Evolutionary conservation across 2,113 vertebrate genomes (phyloP).

Genomic region (Clarias batrachus): DNA sequence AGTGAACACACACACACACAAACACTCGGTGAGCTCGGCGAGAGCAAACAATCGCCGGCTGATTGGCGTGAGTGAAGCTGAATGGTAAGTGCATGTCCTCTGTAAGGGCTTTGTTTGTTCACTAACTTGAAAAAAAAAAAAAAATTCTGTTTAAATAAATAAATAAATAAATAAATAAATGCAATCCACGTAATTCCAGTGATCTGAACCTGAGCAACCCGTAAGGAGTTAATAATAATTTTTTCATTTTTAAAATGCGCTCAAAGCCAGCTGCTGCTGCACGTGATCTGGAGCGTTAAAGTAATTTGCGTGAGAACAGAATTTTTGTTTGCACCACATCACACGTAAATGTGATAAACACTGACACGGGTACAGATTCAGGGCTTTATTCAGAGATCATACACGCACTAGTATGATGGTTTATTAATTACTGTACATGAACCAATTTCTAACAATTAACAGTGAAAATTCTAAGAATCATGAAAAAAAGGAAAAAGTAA

Average conservation of each 20-base stretch:
- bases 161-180: constrained; percentile 12
- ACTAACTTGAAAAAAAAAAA: neutral
- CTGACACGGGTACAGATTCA: neutral
- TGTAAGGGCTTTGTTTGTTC: neutral
- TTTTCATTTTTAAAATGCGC: neutral
- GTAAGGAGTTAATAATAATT: neutral
- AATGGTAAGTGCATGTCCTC: constrained; percentile 15
- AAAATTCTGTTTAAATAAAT: no score
- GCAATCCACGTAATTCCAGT: neutral
- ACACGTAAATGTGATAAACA: neutral
- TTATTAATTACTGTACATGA: neutral
- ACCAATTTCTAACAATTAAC: neutral
- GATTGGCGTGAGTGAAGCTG: neutral
- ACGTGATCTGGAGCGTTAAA: neutral
- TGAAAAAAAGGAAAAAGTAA: neutral
- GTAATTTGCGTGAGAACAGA: neutral
- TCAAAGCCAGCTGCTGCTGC: neutral
- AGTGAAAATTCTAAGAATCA: neutral
- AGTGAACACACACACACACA: neutral
- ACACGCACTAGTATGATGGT: neutral
- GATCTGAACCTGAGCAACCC: neutral
- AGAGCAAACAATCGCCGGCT: neutral
- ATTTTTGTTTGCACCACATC: neutral
- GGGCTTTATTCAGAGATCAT: neutral
- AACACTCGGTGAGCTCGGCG: neutral